Evolutionary conservation across 2,113 vertebrate genomes (phyloP).

Genomic region (Dolichotis patagonum): DNA sequence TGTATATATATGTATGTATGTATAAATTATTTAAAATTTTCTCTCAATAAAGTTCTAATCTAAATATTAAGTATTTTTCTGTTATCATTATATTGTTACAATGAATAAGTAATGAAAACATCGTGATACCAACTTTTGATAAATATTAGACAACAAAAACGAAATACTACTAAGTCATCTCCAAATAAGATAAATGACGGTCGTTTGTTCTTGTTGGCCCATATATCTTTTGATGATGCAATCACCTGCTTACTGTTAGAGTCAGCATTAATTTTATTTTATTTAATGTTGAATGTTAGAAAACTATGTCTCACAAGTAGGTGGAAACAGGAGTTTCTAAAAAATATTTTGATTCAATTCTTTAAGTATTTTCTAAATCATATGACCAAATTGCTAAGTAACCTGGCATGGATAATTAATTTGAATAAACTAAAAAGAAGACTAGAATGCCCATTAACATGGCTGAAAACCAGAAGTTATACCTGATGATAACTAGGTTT

Average conservation of each 20-base stretch:
- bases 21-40: not conserved
- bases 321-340: not conserved
- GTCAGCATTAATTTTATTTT: not conserved
- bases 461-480: not conserved
- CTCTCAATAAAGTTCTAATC: not conserved
- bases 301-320: not conserved
- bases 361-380: conserved; percentile 10
- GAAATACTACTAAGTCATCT: not conserved
- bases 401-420: not conserved
- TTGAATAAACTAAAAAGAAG: conserved; percentile 6
- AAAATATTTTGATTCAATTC: not conserved
- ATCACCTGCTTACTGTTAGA: not conserved
- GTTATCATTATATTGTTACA: not conserved
- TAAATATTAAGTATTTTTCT: conserved; percentile 6
- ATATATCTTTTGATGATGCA: not conserved
- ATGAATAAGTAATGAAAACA: not conserved
- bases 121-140: not conserved
- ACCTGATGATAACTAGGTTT: not conserved
- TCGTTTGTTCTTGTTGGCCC: not conserved
- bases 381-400: not conserved
- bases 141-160: not conserved
- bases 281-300: not conserved
- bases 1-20: not conserved
- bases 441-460: not conserved
- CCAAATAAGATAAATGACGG: not conserved